Evolutionary conservation across 2,797 vertebrate genomes (phyloP), one percentile per base, ranked within the genome.

Genomic region (Typhlichthys eigenmanni): DNA sequence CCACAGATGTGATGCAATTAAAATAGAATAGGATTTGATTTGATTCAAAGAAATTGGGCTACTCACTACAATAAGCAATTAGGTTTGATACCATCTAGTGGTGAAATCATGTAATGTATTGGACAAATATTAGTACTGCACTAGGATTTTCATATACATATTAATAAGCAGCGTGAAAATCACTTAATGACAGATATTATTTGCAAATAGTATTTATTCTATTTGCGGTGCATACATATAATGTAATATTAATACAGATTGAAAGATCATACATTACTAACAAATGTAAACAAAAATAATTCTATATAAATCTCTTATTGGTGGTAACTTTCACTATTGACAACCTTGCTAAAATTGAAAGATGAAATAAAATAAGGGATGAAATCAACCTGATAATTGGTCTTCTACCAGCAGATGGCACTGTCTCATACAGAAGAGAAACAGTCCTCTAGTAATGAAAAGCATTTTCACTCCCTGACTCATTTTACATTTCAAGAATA

Each of bases 11-110:
- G 9, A 60, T 13, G 24, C 4, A 29, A 29, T 29, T 29, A 29
- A 29, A 29, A 29, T 29, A 29, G 3, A 29, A 29, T 29, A 29
- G 24, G 24, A 29, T 29, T 29, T 29, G 24, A 29, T 29, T 29
- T 29, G 24, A 29, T 29, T 29, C 3, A 43, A 43, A 43, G 38
- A 54, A 13, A 54, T 32, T 13, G 29, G 13, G 54, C 13, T 32
- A 72, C n/a, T 5, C 9, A 61, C 85, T 47, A 5, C 47, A 17
- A 60, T 3, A 10, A 17, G 1, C 8, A 62, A 58, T 34, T 56
- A 29, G 69, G 9, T 17, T 29, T 74, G 47, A 0, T 52, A 12
- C 75, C 83, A 86, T 55, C 89, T 89, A 81, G 77, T 89, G 89
- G 73, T 69, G 1, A 60, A 43, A 60, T 5, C 2, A n/a, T 32